These are phyloP conservation scores for Latrodectus elegans DNA, from an alignment of 2,888 invertebrate species.

Conservation along the genomic window DNA sequence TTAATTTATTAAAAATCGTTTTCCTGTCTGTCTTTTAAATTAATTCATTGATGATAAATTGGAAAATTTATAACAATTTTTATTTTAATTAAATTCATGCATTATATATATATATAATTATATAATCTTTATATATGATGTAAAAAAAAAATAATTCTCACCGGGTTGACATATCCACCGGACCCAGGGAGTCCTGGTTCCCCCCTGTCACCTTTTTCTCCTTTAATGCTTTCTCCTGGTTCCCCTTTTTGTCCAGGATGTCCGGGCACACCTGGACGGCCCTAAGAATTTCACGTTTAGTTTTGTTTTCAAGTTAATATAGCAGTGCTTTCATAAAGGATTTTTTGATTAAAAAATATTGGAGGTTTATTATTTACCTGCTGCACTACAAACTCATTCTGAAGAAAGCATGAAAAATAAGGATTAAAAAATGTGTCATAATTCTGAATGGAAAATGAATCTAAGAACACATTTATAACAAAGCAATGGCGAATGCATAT, in stretches of 20 bases:
- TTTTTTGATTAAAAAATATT: not conserved
- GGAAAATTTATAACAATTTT: too few species aligned
- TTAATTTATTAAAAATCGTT: too few species aligned
- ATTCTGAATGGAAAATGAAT: not conserved
- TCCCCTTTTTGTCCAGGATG: conserved; percentile 72
- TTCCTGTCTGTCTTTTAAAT: too few species aligned
- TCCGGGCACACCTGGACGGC: conserved; percentile 72
- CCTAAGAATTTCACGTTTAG: conserved; percentile 23
- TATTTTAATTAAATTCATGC: too few species aligned
- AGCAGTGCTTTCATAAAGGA: not conserved
- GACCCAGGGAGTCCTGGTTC: conserved; percentile 58
- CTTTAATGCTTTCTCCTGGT: conserved; percentile 72
- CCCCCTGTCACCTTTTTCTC: conserved; percentile 67
- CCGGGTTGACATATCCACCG: conserved; percentile 43
- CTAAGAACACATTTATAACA: not conserved
- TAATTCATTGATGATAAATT: too few species aligned
- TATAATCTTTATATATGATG: not conserved
- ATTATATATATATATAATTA: too few species aligned
- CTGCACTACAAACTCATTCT: conserved; percentile 56
- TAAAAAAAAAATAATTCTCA: conserved; percentile 3
- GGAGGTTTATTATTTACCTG: conserved; percentile 35
- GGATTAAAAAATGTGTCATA: not conserved
- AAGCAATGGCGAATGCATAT: too few species aligned
- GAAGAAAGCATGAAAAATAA: conserved; percentile 2
- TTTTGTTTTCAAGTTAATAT: not conserved